Evolutionary conservation across 2,113 vertebrate genomes (phyloP), one percentile per base, ranked within the genome.

Genomic region (Gallinago paraguaiae): DNA sequence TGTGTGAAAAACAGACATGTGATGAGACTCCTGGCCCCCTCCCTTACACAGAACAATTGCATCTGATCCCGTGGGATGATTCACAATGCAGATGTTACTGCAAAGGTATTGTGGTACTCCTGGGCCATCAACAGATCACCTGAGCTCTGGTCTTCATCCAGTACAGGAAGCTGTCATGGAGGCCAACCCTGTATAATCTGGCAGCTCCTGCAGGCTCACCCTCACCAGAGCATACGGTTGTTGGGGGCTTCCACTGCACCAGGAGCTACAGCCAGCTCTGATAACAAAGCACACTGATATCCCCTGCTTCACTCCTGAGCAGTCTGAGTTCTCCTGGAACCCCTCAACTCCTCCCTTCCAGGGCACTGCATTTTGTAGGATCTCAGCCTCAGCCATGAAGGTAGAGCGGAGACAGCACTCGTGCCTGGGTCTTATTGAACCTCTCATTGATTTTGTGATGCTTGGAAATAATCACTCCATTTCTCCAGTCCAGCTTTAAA

Each of bases 141-240:
- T 31, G 46, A 75, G 78, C 39, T 45, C 56, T 54, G 35, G 17
- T 61, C 56, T 86, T 48, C 28, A 20, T 14, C 39, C 61, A 48
- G 22, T 18, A 72, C 43, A 30, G 37, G 46, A 27, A 39, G 45
- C 37, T 35, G 45, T 20, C 39, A 13, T 2, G 17, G 45, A 54
- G 45, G 35, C 33, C n/a, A 45, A 5, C n/a, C 67, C 71, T 9
- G 23, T 0, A 7, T 31, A 18, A 33, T 1, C 33, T 0, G 0
- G n/a, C 10, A 67, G 20, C 25, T 59, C 30, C 43, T 31, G 39
- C 31, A 18, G 33, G 43, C 37, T n/a, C 37, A 41, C 30, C 65
- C 43, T 30, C 43, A 41, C 25, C 65, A 11, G 35, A 22, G 39
- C 0, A 2, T 12, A 4, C 18, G 30, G 7, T 4, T 30, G 10